These are phyloP conservation scores for Agriopis aurantiaria DNA, from an alignment of 2,888 invertebrate species.

Conservation along the genomic window DNA sequence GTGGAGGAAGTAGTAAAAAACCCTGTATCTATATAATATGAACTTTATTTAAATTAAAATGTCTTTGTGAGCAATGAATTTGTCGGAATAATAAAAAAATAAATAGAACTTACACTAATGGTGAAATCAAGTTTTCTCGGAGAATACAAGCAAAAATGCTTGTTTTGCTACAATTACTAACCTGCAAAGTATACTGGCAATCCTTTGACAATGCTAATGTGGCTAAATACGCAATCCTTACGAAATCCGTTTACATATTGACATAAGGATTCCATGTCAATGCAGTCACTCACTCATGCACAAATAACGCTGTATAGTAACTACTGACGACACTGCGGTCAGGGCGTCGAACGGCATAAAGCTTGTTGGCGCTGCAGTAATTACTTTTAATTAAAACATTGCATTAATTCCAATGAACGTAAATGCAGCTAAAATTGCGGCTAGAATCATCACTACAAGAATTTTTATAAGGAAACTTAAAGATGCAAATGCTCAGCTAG, in stretches of 20 bases:
- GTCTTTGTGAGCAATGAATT: no score
- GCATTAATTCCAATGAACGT: slow-evolving; percentile 27
- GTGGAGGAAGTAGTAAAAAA: no score
- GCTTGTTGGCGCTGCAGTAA: slow-evolving; percentile 26
- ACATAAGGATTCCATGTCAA: slow-evolving; percentile 41
- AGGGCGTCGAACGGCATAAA: slow-evolving; percentile 41
- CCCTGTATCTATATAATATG: no score
- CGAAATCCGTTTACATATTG: slow-evolving; percentile 47
- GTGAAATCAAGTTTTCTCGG: no score
- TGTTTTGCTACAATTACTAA: slow-evolving; percentile 11
- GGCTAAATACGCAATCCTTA: slow-evolving; percentile 45
- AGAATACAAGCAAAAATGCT: background rate
- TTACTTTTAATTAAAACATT: slow-evolving; percentile 39
- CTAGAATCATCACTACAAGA: slow-evolving; percentile 12
- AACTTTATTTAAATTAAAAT: no score
- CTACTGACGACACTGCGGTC: slow-evolving; percentile 15
- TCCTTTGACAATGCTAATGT: slow-evolving; percentile 28
- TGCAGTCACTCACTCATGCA: slow-evolving; percentile 38
- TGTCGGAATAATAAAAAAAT: background rate
- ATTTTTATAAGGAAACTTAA: slow-evolving; percentile 27
- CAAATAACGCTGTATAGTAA: slow-evolving; percentile 6
- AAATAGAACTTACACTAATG: background rate
- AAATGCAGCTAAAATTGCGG: slow-evolving; percentile 12
- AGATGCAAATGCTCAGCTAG: slow-evolving; percentile 21
- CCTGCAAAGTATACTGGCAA: slow-evolving; percentile 24